Percentiles rank a stretch among this genome's conserved stretches.
Evolutionary conservation across 1,140 invertebrate species (phyloP).

Genomic region (Diabrotica virgifera): DNA sequence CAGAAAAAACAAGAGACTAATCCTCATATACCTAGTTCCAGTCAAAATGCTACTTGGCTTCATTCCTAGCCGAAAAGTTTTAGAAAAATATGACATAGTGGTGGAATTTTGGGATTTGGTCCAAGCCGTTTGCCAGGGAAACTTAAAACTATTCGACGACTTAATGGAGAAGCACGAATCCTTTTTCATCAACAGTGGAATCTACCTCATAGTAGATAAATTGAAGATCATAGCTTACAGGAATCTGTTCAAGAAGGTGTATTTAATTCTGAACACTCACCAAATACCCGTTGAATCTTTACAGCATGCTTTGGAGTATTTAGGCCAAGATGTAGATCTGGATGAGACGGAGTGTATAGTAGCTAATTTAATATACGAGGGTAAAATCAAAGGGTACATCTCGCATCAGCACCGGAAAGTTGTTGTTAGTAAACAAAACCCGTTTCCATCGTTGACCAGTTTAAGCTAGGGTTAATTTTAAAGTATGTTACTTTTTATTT

Average conservation of each 20-base stretch:
- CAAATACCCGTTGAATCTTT: slow-evolving; percentile 87
- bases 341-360: slow-evolving; percentile 96
- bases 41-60: slow-evolving; percentile 95
- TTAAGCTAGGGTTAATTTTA: slow-evolving; percentile 35
- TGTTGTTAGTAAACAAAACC: slow-evolving; percentile 95
- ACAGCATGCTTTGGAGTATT: slow-evolving; percentile 74
- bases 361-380: slow-evolving; percentile 93
- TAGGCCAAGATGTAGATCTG: slow-evolving; percentile 82
- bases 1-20: slow-evolving; percentile 86
- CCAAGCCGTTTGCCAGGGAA: slow-evolving; percentile 83
- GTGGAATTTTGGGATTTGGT: slow-evolving; percentile 87
- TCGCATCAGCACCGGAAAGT: slow-evolving; percentile 96
- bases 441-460: slow-evolving; percentile 77
- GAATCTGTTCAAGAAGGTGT: slow-evolving; percentile 96
- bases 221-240: slow-evolving; percentile 92
- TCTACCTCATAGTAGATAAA: slow-evolving; percentile 96
- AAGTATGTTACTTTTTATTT: no score
- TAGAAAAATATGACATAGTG: slow-evolving; percentile 84
- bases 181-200: slow-evolving; percentile 93
- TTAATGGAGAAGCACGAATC: slow-evolving; percentile 83
- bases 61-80: slow-evolving; percentile 75
- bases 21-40: slow-evolving; percentile 94
- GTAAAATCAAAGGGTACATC: slow-evolving; percentile 95
- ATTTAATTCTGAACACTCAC: slow-evolving; percentile 80
- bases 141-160: slow-evolving; percentile 78